These are phyloP conservation scores for Drosophila littoralis DNA, from an alignment of 1,140 invertebrate genomes.

Conservation along the genomic window DNA sequence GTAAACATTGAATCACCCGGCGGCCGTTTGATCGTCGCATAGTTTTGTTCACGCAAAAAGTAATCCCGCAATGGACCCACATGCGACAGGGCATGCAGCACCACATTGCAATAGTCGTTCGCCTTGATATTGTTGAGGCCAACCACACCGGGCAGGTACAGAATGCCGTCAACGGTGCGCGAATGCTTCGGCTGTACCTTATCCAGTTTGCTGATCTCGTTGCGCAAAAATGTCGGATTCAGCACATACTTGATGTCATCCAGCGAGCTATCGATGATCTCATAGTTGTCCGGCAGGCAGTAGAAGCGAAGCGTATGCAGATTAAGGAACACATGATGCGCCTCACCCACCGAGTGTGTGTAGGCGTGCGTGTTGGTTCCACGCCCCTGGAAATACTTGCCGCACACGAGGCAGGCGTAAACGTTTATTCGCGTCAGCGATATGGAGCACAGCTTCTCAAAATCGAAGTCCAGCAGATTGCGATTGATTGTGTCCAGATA, in stretches of 20 bases:
- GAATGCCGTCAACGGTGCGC: constrained; percentile 95
- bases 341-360: constrained; percentile 98
- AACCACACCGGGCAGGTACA: constrained; percentile 98
- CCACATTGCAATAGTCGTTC: constrained; percentile 99
- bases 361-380: constrained; percentile 99
- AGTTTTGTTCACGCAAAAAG: constrained; percentile 97
- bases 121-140: constrained; percentile 99
- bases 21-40: constrained; percentile 93
- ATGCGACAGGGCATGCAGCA: constrained; percentile 97
- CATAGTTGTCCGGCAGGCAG: constrained; percentile 99
- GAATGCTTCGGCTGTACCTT: constrained; percentile 92
- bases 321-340: constrained; percentile 99
- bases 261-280: constrained; percentile 99
- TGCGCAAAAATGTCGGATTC: constrained; percentile 96
- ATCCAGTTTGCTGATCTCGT: constrained; percentile 92
- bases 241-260: constrained; percentile 99
- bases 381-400: constrained; percentile 99
- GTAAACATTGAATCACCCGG: constrained; percentile 96
- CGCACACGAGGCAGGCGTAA: constrained; percentile 99
- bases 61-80: constrained; percentile 97
- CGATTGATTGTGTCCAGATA: constrained; percentile 99
- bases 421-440: constrained; percentile 99
- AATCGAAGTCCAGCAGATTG: constrained; percentile 99
- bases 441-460: constrained; percentile 99
- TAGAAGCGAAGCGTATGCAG: constrained; percentile 99